phyloP scores from a whole-genome alignment of 2,113 vertebrate genomes.

The Leucopsar rothschildi region DNA sequence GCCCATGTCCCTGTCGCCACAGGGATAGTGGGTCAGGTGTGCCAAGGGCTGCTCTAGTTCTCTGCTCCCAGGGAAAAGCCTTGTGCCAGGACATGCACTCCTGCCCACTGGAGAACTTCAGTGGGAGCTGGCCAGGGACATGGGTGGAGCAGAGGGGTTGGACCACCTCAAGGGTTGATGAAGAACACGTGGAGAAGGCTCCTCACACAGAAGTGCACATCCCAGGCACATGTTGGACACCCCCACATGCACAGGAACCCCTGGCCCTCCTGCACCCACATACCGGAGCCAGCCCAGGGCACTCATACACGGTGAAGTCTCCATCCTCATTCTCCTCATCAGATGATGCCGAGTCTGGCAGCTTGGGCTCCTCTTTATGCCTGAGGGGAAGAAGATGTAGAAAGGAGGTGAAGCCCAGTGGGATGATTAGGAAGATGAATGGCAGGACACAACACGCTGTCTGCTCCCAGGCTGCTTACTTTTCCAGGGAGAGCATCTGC shows the following conservation, averaged over 20 bases:
- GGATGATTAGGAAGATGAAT: not conserved
- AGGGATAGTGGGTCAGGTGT: not conserved
- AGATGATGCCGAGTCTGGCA: conserved; percentile 79
- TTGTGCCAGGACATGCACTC: not conserved
- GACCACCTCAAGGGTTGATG: not conserved
- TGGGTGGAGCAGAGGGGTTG: not conserved
- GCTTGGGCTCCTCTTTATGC: conserved; percentile 84
- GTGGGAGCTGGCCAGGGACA: not conserved
- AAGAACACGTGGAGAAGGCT: not conserved
- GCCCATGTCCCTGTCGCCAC: not conserved
- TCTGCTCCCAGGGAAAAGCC: not conserved
- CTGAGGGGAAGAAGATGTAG: conserved; percentile 46
- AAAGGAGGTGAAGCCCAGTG: not conserved
- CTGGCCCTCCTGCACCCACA: not conserved
- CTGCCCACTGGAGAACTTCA: not conserved
- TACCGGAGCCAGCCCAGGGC: conserved; percentile 93
- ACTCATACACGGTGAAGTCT: conserved; percentile 95
- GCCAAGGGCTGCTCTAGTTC: not conserved
- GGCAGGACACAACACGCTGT: not conserved
- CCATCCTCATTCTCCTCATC: conserved; percentile 95
- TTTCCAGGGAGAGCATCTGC: conserved; percentile 92
- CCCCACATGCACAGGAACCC: accelerated
- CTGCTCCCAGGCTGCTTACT: conserved; percentile 67
- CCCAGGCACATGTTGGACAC: not conserved
- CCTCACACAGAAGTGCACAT: not conserved